Conservation (phyloP, 1,140 invertebrate species). For the Pseudobourletiella spinata region DNA sequence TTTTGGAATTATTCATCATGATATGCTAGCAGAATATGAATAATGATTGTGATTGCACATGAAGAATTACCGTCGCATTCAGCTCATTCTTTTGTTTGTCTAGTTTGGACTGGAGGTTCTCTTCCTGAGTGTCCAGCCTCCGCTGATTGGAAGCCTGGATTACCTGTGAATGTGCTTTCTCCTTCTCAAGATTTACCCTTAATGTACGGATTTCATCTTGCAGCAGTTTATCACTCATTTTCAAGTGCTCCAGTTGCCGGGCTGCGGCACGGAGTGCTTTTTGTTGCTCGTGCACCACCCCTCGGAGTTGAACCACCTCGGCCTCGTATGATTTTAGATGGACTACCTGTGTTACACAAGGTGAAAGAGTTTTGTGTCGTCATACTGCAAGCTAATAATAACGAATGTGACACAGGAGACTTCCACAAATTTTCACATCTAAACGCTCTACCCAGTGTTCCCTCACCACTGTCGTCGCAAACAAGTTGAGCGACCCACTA, state of each 20-base stretch:
- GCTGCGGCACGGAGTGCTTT: slow-evolving; percentile 47
- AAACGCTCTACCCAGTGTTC: too few relatives aligned
- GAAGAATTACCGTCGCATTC: slow-evolving; percentile 7
- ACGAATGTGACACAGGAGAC: too few relatives aligned
- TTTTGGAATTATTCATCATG: too few relatives aligned
- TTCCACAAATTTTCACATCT: too few relatives aligned
- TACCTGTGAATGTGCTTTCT: slow-evolving; percentile 42
- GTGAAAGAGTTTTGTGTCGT: too few relatives aligned
- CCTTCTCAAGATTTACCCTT: slow-evolving; percentile 44
- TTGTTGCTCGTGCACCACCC: slow-evolving; percentile 50
- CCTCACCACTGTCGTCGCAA: too few relatives aligned
- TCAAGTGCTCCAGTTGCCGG: slow-evolving; percentile 50
- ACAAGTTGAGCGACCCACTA: too few relatives aligned
- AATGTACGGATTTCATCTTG: slow-evolving; percentile 49
- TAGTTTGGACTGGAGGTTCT: slow-evolving; percentile 36
- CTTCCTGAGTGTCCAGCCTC: slow-evolving; percentile 31
- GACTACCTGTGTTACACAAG: slow-evolving; percentile 40
- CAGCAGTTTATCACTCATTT: slow-evolving; percentile 46
- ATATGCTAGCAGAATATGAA: too few relatives aligned
- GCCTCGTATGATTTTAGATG: slow-evolving; percentile 50
- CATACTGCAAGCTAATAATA: too few relatives aligned
- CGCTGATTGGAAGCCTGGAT: slow-evolving; percentile 24
- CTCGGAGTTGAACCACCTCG: slow-evolving; percentile 49
- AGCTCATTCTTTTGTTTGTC: slow-evolving; percentile 43
- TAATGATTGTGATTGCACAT: too few relatives aligned